These are phyloP conservation scores for Nomada ruficornis DNA, from an alignment of 2,888 invertebrate species.

Conservation along the genomic window DNA sequence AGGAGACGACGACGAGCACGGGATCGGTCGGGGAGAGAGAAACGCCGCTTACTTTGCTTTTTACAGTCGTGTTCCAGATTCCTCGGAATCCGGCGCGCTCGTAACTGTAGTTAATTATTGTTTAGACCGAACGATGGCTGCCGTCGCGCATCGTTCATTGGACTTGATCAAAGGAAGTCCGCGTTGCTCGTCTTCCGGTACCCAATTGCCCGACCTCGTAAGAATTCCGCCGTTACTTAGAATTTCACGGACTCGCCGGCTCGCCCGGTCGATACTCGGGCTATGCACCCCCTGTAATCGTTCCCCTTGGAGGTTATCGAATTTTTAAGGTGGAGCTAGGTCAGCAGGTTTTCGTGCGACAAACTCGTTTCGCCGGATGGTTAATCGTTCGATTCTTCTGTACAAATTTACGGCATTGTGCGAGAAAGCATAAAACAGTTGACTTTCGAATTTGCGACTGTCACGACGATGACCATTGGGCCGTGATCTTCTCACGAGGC, in stretches of 20 bases:
- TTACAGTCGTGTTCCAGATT: slow-evolving; percentile 80
- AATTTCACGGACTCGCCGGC: neutral
- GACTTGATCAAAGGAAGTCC: slow-evolving; percentile 40
- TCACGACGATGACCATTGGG: no score
- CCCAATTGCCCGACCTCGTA: neutral
- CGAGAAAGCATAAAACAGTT: no score
- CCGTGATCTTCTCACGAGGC: no score
- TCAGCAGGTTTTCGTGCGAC: slow-evolving; percentile 17
- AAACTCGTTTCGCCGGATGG: neutral
- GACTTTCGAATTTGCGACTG: neutral
- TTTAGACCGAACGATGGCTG: slow-evolving; percentile 67
- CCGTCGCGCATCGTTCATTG: slow-evolving; percentile 4
- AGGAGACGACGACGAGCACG: slow-evolving; percentile 44
- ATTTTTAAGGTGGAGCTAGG: slow-evolving; percentile 9
- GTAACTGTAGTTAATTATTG: slow-evolving; percentile 81
- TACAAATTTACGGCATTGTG: neutral
- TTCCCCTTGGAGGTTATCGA: slow-evolving; percentile 1
- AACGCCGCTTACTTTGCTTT: slow-evolving; percentile 77
- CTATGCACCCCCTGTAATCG: neutral
- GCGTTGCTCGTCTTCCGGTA: slow-evolving; percentile 49
- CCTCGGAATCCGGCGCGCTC: slow-evolving; percentile 76
- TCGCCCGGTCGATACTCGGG: neutral
- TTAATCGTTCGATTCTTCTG: slow-evolving; percentile 1
- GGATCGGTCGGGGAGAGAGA: slow-evolving; percentile 43
- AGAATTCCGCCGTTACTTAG: neutral